Base-by-base conservation (phyloP, 2,113 vertebrate genomes). In the Siniperca chuatsi region DNA sequence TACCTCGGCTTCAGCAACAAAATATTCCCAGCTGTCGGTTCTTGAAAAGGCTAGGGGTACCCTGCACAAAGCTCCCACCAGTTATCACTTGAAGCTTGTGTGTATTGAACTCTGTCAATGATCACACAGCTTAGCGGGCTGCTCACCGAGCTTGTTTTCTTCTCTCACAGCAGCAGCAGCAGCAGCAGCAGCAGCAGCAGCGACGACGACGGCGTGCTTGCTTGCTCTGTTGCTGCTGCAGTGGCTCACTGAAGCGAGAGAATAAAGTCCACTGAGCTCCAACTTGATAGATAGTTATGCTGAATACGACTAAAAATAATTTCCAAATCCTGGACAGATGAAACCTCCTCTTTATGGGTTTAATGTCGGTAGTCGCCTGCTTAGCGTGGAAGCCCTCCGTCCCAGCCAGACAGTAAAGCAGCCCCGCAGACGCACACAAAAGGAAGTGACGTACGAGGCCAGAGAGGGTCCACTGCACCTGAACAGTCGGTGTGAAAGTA, bases 91-190 rank as follows among this genome's bases (percentile, higher is more conserved):
- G 64, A 48, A 81, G 93, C 93, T 8, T 74, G 94, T 95, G 95
- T 94, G 94, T 95, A 95, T 61, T 95, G 94, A 95, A 90, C 94
- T 93, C 95, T 95, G 95, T 93, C 94, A 95, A 95, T 95, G 94
- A 95, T 90, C 95, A 95, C 95, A 95, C 94, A 93, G 94, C 94
- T 89, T 74, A 89, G 88, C 90, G 44, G 79, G 85, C 75, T 73
- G 83, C 70, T 88, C 67, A 60, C 83, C 33, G 86, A 90, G 91
- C 90, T 92, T 91, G 90, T 93, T 90, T 92, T 92, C 88, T 87
- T 84, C 85, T 79, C 90, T 77, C 87, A 78, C 84, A 90, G 89
- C 86, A 88, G 52, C 86, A 85, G 79, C 82, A 23, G 48, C 76
- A 87, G 60, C 86, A 85, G 79, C 82, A 15, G 48, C 86, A 85